These are phyloP conservation scores for Ailurus styani DNA, from an alignment of 2,113 vertebrate species.

Conservation along the genomic window DNA sequence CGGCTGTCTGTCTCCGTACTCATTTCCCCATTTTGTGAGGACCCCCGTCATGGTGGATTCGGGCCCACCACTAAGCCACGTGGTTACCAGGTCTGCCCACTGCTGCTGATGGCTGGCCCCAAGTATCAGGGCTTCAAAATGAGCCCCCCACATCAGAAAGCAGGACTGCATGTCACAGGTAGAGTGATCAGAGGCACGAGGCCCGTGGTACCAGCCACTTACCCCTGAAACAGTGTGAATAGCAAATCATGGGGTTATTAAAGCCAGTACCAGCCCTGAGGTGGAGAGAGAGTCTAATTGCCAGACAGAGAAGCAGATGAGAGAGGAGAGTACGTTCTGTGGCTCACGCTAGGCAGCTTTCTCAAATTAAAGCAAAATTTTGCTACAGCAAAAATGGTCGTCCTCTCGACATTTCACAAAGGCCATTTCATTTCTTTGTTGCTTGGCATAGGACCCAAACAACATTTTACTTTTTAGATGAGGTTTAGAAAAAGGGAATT, in stretches of 20 bases:
- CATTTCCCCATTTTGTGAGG: background rate
- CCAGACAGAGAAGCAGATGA: background rate
- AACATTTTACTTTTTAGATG: background rate
- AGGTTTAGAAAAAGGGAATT: background rate
- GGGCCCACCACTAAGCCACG: background rate
- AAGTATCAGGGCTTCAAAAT: background rate
- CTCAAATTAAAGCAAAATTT: background rate
- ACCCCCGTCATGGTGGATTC: background rate
- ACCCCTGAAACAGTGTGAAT: background rate
- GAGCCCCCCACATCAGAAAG: background rate
- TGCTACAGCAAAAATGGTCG: background rate
- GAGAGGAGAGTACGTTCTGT: background rate
- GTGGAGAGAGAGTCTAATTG: background rate
- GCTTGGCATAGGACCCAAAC: background rate
- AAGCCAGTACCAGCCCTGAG: background rate
- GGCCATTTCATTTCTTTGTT: background rate
- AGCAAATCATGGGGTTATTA: background rate
- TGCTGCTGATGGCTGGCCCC: background rate
- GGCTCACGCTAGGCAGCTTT: background rate
- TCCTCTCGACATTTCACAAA: background rate
- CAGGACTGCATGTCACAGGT: background rate
- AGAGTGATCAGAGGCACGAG: background rate
- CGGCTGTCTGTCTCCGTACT: background rate
- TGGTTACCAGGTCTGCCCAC: background rate
- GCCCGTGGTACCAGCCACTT: background rate